These are phyloP conservation scores for Sinocyclocheilus maitianheensis DNA, from an alignment of 2,113 vertebrate species.

Conservation along the genomic window DNA sequence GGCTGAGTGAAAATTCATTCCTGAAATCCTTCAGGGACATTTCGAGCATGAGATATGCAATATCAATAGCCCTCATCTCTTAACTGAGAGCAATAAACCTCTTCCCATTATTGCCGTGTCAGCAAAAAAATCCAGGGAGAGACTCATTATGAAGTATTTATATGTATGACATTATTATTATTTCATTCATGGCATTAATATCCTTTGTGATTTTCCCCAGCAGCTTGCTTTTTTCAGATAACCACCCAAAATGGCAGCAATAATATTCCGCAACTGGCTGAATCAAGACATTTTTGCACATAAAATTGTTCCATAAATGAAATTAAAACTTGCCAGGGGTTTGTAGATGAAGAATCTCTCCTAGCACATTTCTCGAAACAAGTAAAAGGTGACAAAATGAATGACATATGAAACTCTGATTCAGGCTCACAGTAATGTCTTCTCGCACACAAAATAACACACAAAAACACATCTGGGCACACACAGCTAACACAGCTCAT, in stretches of 20 bases:
- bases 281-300: conserved; percentile 16
- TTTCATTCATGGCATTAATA: conserved; percentile 50
- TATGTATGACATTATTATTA: conserved; percentile 53
- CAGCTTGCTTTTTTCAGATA: conserved; percentile 44
- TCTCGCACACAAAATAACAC: not conserved
- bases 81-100: conserved; percentile 45
- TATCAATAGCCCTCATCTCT: conserved; percentile 38
- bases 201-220: conserved; percentile 47
- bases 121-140: conserved; percentile 33
- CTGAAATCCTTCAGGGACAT: conserved; percentile 34
- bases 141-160: conserved; percentile 59
- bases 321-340: conserved; percentile 18
- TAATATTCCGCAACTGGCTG: conserved; percentile 29
- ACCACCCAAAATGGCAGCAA: conserved; percentile 35
- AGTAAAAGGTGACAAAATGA: conserved; percentile 5
- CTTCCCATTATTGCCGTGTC: conserved; percentile 35
- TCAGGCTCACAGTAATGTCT: not conserved
- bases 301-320: conserved; percentile 10
- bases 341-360: not conserved
- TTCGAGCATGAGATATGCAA: conserved; percentile 24
- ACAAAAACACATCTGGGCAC: not conserved
- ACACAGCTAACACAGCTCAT: conserved; percentile 33
- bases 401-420: conserved; percentile 31
- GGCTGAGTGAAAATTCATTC: conserved; percentile 38
- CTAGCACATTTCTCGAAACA: not conserved